phyloP scores from a whole-genome alignment of 2,113 vertebrate species.

The Poeciliopsis prolifica region DNA sequence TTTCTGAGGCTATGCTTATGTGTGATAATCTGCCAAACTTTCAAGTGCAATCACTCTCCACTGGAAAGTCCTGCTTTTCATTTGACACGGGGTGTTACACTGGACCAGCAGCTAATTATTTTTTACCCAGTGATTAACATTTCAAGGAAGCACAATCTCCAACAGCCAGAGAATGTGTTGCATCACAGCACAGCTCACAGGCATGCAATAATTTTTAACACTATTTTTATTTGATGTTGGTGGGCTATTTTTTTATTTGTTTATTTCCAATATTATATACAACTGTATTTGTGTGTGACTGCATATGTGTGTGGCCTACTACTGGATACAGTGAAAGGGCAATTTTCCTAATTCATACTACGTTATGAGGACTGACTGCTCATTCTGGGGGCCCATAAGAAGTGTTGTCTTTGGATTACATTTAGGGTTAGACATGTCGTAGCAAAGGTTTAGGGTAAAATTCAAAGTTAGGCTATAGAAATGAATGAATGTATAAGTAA shows the following conservation, averaged over 20 bases:
- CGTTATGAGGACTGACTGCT: no score
- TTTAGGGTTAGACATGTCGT: no score
- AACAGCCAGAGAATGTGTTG: constrained; percentile 40
- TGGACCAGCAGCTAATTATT: constrained; percentile 70
- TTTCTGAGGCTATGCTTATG: constrained; percentile 68
- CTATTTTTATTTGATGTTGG: constrained; percentile 2
- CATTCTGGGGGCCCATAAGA: no score
- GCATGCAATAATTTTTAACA: background rate
- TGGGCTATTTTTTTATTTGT: background rate
- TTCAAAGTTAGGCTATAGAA: no score
- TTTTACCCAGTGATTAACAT: constrained; percentile 65
- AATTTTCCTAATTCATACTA: no score
- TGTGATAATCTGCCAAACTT: constrained; percentile 72
- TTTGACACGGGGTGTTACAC: constrained; percentile 63
- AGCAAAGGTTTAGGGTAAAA: no score
- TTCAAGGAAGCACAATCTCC: constrained; percentile 55
- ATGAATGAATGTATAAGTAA: no score
- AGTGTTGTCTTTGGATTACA: no score
- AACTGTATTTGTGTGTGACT: constrained; percentile 1
- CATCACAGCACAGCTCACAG: constrained; percentile 43
- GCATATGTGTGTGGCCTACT: no score
- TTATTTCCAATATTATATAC: constrained; percentile 7
- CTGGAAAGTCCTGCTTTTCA: constrained; percentile 66
- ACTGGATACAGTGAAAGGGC: no score
- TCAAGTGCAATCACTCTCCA: constrained; percentile 70